phyloP scores from a whole-genome alignment of 2,113 vertebrate genomes.

The Aegotheles bennettii region DNA sequence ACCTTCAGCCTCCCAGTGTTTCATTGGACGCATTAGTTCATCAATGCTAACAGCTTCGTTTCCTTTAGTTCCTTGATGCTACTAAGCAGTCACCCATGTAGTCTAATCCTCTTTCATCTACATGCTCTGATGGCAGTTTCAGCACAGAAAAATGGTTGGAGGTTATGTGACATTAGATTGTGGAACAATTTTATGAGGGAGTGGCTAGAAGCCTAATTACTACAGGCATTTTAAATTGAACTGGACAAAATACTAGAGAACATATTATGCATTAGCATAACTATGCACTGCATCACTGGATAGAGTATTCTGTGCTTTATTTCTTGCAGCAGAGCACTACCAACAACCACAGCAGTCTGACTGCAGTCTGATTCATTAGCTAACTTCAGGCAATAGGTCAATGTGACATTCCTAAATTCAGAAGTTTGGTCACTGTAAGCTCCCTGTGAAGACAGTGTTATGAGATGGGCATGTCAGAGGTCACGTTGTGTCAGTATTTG shows the following conservation, averaged over 20 bases:
- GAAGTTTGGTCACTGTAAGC: not conserved
- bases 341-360: not conserved
- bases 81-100: not conserved
- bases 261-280: not conserved
- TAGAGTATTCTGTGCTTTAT: not conserved
- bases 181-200: slow-evolving; percentile 15
- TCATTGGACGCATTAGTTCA: not conserved
- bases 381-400: slow-evolving; percentile 12
- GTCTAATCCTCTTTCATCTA: not conserved
- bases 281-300: not conserved
- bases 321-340: not conserved
- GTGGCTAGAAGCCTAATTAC: slow-evolving; percentile 29
- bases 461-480: not conserved
- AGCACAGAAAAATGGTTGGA: slow-evolving; percentile 1
- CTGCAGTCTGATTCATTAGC: not conserved
- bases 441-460: not conserved
- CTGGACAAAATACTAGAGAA: slow-evolving; percentile 22
- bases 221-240: slow-evolving; percentile 40
- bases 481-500: fast-evolving
- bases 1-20: slow-evolving; percentile 20
- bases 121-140: not conserved
- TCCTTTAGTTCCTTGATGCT: not conserved
- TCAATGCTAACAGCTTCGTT: not conserved
- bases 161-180: not conserved
- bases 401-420: not conserved